phyloP scores from a whole-genome alignment of 1,140 invertebrate species.

The Pseudomyrmex dendroicus region DNA sequence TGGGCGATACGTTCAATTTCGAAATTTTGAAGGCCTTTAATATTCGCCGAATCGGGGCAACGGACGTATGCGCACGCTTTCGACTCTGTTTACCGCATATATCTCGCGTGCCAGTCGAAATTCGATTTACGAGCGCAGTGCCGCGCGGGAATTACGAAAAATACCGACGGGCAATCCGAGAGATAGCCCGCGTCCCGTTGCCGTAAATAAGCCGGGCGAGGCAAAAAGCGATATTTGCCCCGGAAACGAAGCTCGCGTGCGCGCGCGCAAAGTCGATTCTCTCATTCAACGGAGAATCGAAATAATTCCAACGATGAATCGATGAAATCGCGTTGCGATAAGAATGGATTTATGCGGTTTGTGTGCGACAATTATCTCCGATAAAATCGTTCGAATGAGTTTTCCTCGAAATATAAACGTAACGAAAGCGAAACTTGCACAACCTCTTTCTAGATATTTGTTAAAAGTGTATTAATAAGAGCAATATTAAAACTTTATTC shows the following conservation, averaged over 20 bases:
- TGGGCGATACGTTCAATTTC: constrained; percentile 38
- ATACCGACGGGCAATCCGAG: constrained; percentile 51
- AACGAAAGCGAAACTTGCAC: background rate
- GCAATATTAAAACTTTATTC: too few relatives aligned
- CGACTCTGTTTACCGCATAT: constrained; percentile 58
- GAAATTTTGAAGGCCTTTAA: constrained; percentile 43
- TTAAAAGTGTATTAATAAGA: too few relatives aligned
- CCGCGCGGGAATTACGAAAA: constrained; percentile 56
- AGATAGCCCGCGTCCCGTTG: constrained; percentile 35
- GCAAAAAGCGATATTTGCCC: constrained; percentile 52
- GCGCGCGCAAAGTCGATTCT: constrained; percentile 19
- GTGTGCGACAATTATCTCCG: background rate
- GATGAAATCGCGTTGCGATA: background rate
- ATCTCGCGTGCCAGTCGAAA: constrained; percentile 53
- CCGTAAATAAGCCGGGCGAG: constrained; percentile 42
- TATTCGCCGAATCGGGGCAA: constrained; percentile 23
- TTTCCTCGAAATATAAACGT: background rate
- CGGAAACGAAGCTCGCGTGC: background rate
- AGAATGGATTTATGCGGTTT: constrained; percentile 27
- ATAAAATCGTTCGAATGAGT: background rate
- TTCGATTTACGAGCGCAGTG: constrained; percentile 54
- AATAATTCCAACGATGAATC: constrained; percentile 40
- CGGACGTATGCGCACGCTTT: constrained; percentile 15
- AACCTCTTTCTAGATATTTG: too few relatives aligned
- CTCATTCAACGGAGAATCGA: constrained; percentile 12